A percentile compares a stretch with the other conserved stretches of the same genome.
phyloP scores from a whole-genome alignment of 35 echinoderm and acorn worm genomes.

The Anneissia japonica region DNA sequence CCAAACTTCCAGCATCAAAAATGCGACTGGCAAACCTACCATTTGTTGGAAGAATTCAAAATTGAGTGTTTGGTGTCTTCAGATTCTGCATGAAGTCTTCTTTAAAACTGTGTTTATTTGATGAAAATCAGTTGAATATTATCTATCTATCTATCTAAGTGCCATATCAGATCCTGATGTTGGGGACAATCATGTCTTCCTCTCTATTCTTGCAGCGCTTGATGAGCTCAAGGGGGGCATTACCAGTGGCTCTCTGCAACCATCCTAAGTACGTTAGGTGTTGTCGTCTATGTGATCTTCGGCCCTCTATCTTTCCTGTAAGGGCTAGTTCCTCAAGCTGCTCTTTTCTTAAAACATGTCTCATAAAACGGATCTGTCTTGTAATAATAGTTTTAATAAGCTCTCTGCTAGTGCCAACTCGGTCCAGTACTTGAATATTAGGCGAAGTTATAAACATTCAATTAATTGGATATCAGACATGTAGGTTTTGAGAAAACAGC shows the following conservation, averaged over 20 bases:
- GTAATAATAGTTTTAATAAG: constrained; percentile 6
- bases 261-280: constrained; percentile 12
- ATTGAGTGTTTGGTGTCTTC: too few species aligned
- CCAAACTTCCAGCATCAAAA: too few species aligned
- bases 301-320: constrained; percentile 1
- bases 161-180: constrained; percentile 13
- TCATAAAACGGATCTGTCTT: constrained; percentile 14
- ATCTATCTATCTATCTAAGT: constrained; percentile 9
- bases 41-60: too few species aligned
- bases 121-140: too few species aligned
- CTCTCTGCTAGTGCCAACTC: constrained; percentile 5
- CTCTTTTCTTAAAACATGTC: constrained; percentile 10
- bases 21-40: too few species aligned
- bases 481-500: too few species aligned
- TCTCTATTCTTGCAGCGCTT: constrained; percentile 23
- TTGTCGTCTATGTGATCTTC: background rate
- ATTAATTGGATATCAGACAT: too few species aligned
- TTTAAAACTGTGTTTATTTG: too few species aligned
- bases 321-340: constrained; percentile 14
- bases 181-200: constrained; percentile 2
- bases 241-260: constrained; percentile 25
- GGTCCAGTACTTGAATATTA: background rate
- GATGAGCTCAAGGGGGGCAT: background rate
- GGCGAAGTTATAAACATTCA: too few species aligned
- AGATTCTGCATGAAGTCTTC: too few species aligned